Conservation (phyloP, 1,140 invertebrate species). For the Trichonephila inaurata region DNA sequence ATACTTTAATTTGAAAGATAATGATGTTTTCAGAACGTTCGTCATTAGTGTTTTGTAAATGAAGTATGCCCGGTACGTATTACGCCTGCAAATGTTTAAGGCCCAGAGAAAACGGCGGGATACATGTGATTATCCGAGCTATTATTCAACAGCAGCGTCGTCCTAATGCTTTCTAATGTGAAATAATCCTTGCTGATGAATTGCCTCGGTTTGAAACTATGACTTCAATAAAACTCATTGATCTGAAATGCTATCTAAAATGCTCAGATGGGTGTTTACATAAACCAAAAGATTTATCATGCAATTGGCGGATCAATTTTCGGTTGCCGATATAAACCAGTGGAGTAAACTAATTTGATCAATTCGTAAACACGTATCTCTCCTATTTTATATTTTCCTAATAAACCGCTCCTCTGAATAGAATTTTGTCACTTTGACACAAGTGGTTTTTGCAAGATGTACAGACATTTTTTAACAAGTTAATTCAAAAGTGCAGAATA, state of each 20-base stretch:
- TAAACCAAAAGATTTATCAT: constrained; percentile 12
- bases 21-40: constrained; percentile 43
- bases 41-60: constrained; percentile 75
- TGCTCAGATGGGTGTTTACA: not conserved
- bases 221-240: not conserved
- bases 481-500: too few species aligned
- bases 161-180: constrained; percentile 34
- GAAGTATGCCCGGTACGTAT: constrained; percentile 34
- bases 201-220: not conserved
- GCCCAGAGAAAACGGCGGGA: not conserved
- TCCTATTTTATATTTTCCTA: too few species aligned
- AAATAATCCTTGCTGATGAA: constrained; percentile 36
- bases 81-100: constrained; percentile 29
- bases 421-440: too few species aligned
- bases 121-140: constrained; percentile 50
- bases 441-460: too few species aligned
- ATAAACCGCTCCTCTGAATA: too few species aligned
- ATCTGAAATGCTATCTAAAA: not conserved
- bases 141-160: constrained; percentile 15
- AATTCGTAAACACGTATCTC: too few species aligned
- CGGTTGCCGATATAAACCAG: not conserved
- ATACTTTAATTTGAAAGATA: constrained; percentile 68
- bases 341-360: too few species aligned
- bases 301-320: not conserved
- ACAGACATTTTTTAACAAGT: too few species aligned